Base-by-base conservation (phyloP, 2,113 vertebrate species). In the Bos javanicus region DNA sequence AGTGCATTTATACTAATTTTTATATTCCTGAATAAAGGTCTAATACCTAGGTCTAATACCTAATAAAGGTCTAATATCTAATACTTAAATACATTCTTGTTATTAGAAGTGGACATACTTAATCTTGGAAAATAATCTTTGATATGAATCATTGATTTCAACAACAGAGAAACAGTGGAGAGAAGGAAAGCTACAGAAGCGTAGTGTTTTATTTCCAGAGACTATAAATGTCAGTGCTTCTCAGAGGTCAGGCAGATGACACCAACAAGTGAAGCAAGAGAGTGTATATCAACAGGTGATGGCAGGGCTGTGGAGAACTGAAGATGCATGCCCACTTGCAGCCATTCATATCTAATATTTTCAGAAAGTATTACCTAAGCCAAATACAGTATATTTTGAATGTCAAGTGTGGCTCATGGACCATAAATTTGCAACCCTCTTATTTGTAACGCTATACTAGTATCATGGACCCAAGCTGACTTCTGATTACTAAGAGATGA, bases 401-500 rank as follows among this genome's bases (percentile, higher is more conserved):
- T 26, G 26, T 82, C 80, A 94, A 9, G 43, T 96, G 39, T 95
- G 48, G 43, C 62, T 91, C 39, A 88, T 54, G 39, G 50, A 50
- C 54, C 19, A 62, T 71, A 80, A 90, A 86, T 90, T 11, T 85
- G 52, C 39, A 93, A 28, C 26, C 60, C 2, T 56, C 30, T 23
- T 50, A 36, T 90, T 78, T 78, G 26, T 56, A 88, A 33, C 25
- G 3, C 56, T 97, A n/a, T 17, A 36, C 15, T 87, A 84, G 84
- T 87, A 43, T 46, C 59, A 76, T 96, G 59, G 46, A 59, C 14
- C 50, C 71, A 95, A 92, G 54, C 39, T n/a, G 90, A 33, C 26
- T 97, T 88, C 43, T 85, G 64, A 64, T 81, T 87, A 52, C n/a
- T 71, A 64, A 83, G 81, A 94, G 82, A 43, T 90, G 87, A 95